Evolutionary conservation across 2,797 vertebrate genomes (phyloP).

Genomic region (Clarias laeviceps): DNA sequence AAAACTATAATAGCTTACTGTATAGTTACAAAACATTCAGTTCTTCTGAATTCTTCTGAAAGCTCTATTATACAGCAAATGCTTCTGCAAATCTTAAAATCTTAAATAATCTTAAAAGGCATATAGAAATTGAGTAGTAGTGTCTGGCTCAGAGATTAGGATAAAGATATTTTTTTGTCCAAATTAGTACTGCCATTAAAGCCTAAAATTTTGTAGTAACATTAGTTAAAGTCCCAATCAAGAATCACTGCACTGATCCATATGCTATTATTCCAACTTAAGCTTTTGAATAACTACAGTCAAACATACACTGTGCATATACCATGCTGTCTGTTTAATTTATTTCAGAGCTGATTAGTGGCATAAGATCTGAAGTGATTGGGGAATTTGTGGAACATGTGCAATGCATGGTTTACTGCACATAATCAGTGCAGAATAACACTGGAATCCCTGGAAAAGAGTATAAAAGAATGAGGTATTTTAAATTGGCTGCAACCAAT

Average conservation of each 20-base stretch:
- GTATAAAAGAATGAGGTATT: conserved; percentile 5
- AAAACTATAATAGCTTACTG: conserved; percentile 40
- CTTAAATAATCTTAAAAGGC: conserved; percentile 2
- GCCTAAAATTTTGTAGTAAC: conserved; percentile 5
- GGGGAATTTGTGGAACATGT: conserved; percentile 8
- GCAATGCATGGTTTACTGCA: background rate
- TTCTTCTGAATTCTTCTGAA: conserved; percentile 11
- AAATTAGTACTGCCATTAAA: conserved; percentile 20
- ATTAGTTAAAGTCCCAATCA: background rate
- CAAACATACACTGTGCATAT: conserved; percentile 18
- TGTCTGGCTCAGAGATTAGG: conserved; percentile 16
- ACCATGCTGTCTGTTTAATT: background rate
- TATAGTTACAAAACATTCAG: conserved; percentile 30
- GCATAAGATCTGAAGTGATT: background rate
- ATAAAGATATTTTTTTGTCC: background rate
- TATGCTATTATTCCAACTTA: background rate
- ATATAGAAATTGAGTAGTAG: conserved; percentile 28
- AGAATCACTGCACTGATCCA: background rate
- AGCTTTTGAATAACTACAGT: conserved; percentile 4
- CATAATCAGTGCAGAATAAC: conserved; percentile 21
- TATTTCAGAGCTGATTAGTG: conserved; percentile 24
- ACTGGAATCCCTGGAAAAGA: conserved; percentile 24
- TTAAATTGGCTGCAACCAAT: background rate
- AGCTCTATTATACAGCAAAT: conserved; percentile 29
- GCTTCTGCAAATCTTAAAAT: conserved; percentile 2